Evolutionary conservation across 2,888 invertebrate species (phyloP), one percentile per base, ranked within the genome.

Genomic region (Nomada goodeniana): DNA sequence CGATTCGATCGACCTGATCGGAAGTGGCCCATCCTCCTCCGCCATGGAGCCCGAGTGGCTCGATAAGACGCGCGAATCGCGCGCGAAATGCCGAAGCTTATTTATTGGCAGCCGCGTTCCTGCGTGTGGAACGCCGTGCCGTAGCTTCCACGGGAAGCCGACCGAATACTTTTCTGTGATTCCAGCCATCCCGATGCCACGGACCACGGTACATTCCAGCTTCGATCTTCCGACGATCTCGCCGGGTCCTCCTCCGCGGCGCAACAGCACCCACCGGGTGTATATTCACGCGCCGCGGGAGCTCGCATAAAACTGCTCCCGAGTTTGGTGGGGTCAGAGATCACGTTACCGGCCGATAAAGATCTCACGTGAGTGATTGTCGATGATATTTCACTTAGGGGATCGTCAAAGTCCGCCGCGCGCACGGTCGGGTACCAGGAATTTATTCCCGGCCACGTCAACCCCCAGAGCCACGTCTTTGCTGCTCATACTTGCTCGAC

Each of bases 261-360:
- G n/a, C 71, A 61, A 57, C 73, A 29, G 82, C 86, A 82, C 79
- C 80, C 86, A 79, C 71, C 71, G 76, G 77, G 84, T 80, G 87
- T 88, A 88, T 89, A 86, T 88, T 90, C 87, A 88, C 90, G 83
- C 89, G 84, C 91, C 85, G 86, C 90, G 76, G 91, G 89, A 88
- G 89, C 89, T 88, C 91, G 89, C 90, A 89, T 91, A 91, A 91
- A 91, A 91, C 88, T 90, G 91, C 91, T 90, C 90, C 91, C 90
- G 89, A 90, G 90, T 91, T 91, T 89, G 90, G 91, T 88, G 90
- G 90, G 87, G 91, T 91, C 91, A 91, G 77, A 86, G 91, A 91
- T 92, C 91, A 89, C 89, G 90, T 92, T 91, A 90, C 91, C 89
- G 77, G 80, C 74, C 89, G 89, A 91, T 91, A 88, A 88, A 76